Conservation (phyloP, 2,888 invertebrate species). For the Callosobruchus maculatus region DNA sequence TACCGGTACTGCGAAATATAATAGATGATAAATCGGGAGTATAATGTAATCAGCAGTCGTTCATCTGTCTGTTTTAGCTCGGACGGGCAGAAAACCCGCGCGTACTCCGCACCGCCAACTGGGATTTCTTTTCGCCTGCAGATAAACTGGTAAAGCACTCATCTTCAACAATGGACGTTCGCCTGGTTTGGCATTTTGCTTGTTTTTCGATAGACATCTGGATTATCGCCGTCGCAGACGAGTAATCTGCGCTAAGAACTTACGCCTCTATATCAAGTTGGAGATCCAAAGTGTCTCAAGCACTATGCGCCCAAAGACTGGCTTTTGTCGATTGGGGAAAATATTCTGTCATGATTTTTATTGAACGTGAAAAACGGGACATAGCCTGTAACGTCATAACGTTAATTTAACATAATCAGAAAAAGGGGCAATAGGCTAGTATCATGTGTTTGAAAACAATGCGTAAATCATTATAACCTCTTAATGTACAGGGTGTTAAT, state of each 20-base stretch:
- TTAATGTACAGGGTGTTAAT: no score
- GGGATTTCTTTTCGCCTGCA: neutral
- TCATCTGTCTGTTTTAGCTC: conserved; percentile 40
- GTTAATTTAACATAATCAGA: no score
- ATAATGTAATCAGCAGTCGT: conserved; percentile 41
- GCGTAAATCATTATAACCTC: no score
- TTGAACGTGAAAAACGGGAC: no score
- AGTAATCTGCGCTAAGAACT: neutral
- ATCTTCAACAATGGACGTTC: neutral
- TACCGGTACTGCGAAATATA: conserved; percentile 34
- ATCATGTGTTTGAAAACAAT: no score
- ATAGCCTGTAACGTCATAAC: no score
- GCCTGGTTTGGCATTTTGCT: neutral
- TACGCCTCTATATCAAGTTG: neutral
- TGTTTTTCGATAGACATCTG: neutral
- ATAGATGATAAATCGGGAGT: conserved; percentile 36
- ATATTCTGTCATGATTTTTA: no score
- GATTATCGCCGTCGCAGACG: neutral
- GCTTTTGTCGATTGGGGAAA: no score
- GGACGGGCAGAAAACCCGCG: conserved; percentile 22
- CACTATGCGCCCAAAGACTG: no score
- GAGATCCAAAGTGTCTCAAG: no score
- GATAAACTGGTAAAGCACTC: neutral
- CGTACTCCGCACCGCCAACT: neutral
- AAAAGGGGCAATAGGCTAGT: no score